Conservation (phyloP, 2,797 vertebrate genomes). For the Rhinatrema bivittatum region DNA sequence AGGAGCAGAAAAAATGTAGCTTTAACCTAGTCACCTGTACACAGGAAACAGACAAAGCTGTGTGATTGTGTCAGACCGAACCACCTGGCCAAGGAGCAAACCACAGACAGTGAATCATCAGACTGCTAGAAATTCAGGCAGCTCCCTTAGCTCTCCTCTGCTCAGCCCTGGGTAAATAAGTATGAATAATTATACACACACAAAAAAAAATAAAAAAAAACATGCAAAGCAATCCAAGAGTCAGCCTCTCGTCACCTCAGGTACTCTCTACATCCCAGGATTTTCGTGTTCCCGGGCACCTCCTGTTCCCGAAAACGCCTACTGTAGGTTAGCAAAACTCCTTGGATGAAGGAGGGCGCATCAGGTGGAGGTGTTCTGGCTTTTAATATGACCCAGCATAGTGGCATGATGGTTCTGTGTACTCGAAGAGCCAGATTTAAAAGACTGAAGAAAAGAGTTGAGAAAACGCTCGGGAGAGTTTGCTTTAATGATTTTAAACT, state of each 20-base stretch:
- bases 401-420: too few relatives aligned
- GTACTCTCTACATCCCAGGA: background rate
- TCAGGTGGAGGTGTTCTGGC: too few relatives aligned
- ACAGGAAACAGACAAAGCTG: slow-evolving; percentile 2
- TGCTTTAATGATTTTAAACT: too few relatives aligned
- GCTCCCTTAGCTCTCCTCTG: slow-evolving; percentile 24
- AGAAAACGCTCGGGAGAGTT: too few relatives aligned
- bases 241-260: background rate
- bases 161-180: slow-evolving; percentile 23
- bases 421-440: too few relatives aligned
- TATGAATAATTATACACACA: too few relatives aligned
- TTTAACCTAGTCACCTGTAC: too few relatives aligned
- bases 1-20: too few relatives aligned
- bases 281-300: background rate
- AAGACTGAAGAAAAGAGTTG: too few relatives aligned
- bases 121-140: slow-evolving; percentile 38
- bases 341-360: too few relatives aligned
- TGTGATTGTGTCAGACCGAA: slow-evolving; percentile 7
- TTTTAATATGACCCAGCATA: too few relatives aligned
- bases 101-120: slow-evolving; percentile 50
- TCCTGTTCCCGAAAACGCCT: background rate
- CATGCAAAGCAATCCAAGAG: slow-evolving; percentile 2
- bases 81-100: slow-evolving; percentile 7
- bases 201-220: background rate
- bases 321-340: background rate